phyloP scores from a whole-genome alignment of 2,797 vertebrate species.

The Pyrocephalus nanus region DNA sequence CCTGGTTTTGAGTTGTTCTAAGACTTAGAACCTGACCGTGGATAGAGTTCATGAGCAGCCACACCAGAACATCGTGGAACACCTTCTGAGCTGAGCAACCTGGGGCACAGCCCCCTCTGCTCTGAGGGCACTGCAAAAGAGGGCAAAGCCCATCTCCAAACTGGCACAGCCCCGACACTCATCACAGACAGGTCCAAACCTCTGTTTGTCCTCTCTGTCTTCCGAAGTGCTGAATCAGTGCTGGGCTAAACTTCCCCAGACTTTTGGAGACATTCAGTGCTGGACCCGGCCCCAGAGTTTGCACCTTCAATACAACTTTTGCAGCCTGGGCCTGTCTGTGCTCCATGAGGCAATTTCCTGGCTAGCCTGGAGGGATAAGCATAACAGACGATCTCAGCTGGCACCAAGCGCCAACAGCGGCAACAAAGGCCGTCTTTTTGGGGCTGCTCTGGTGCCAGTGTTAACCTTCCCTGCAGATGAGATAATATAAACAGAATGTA shows the following conservation, averaged over 20 bases:
- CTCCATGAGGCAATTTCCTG: conserved; percentile 68
- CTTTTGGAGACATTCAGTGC: conserved; percentile 32
- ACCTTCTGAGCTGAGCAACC: not conserved
- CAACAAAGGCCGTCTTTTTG: conserved; percentile 59
- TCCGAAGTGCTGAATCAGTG: conserved; percentile 37
- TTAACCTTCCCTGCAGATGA: conserved; percentile 27
- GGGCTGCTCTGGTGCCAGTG: conserved; percentile 23
- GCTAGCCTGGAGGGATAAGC: conserved; percentile 55
- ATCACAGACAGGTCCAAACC: not conserved
- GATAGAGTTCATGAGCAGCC: not conserved
- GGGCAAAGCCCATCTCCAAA: not conserved
- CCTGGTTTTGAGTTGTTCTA: not conserved
- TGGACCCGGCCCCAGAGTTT: not conserved
- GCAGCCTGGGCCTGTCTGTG: conserved; percentile 11
- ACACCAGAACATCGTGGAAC: rapidly evolving
- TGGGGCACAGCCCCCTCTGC: not conserved
- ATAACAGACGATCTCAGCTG: conserved; percentile 59
- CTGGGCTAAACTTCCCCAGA: not conserved
- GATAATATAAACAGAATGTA: conserved; percentile 62
- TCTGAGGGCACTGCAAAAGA: not conserved
- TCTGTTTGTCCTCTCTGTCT: not conserved
- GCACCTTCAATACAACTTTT: not conserved
- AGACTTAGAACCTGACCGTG: rapidly evolving
- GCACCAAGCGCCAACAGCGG: not conserved
- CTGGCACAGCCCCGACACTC: not conserved